Percentiles rank a stretch among this genome's conserved stretches.
Conservation (phyloP, 2,888 invertebrate species). For the Apeira syringaria region DNA sequence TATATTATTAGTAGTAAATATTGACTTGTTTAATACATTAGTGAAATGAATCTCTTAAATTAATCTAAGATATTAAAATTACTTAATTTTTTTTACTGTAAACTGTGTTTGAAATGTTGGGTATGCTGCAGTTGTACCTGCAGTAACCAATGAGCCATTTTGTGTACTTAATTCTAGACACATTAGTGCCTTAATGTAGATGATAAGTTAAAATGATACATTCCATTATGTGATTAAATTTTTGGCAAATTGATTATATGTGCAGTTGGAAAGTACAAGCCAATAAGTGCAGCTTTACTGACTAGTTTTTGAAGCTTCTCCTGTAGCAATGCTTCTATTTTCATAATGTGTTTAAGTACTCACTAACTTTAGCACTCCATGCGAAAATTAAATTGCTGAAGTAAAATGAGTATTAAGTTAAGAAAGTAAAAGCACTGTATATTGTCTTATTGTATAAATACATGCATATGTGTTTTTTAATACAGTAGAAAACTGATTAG, state of each 20-base stretch:
- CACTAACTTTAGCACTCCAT: too few species aligned
- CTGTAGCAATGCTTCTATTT: too few species aligned
- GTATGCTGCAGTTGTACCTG: conserved; percentile 57
- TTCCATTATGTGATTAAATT: conserved; percentile 49
- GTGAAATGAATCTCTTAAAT: not conserved
- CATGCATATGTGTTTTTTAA: too few species aligned
- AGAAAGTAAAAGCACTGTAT: too few species aligned
- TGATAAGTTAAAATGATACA: conserved; percentile 43
- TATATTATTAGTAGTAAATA: too few species aligned
- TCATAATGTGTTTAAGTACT: too few species aligned
- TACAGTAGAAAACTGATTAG: too few species aligned
- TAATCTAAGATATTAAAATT: not conserved
- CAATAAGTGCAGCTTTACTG: not conserved
- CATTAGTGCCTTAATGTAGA: conserved; percentile 55
- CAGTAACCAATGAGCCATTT: conserved; percentile 71
- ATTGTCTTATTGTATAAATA: too few species aligned
- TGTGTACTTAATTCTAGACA: conserved; percentile 38
- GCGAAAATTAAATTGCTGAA: too few species aligned
- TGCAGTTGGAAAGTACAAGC: not conserved
- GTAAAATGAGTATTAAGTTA: too few species aligned
- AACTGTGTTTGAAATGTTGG: conserved; percentile 3
- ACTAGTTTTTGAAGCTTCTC: not conserved
- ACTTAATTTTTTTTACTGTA: not conserved
- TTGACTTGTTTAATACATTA: too few species aligned
- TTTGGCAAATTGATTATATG: not conserved